Percentiles rank a stretch among this genome's conserved stretches.
These are phyloP conservation scores for Acrobasis repandana DNA, from an alignment of 2,888 invertebrate genomes.

Conservation along the genomic window DNA sequence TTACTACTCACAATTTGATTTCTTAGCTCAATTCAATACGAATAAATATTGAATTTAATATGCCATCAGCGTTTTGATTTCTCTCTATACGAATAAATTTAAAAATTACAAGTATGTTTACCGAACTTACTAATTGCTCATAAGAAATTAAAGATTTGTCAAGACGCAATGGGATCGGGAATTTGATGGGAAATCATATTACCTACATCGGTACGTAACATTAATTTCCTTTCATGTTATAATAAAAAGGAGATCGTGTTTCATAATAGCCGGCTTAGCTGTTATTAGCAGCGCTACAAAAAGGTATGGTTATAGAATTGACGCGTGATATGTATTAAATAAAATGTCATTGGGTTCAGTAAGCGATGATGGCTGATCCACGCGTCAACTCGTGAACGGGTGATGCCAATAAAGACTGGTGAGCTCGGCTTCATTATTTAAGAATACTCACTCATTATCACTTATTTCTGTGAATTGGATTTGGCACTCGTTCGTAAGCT, in stretches of 20 bases:
- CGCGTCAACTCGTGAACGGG: too few species aligned
- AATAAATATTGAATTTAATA: not conserved
- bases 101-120: not conserved
- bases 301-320: not conserved
- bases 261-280: conserved; percentile 3
- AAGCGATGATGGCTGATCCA: too few species aligned
- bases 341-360: too few species aligned
- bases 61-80: conserved; percentile 4
- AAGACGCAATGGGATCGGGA: conserved; percentile 7
- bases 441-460: too few species aligned
- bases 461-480: too few species aligned
- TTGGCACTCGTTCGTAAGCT: too few species aligned
- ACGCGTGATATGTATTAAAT: too few species aligned
- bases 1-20: too few species aligned
- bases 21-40: too few species aligned
- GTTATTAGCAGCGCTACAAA: conserved; percentile 1
- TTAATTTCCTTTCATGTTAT: conserved; percentile 2
- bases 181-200: not conserved
- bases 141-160: conserved; percentile 1
- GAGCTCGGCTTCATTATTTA: too few species aligned
- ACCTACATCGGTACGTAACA: not conserved
- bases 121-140: conserved; percentile 4
- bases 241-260: not conserved
- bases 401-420: too few species aligned
- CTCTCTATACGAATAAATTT: not conserved